Percentiles rank a stretch among this genome's conserved stretches.
Conservation (phyloP, 2,888 invertebrate species). For the Diogma glabrata region DNA sequence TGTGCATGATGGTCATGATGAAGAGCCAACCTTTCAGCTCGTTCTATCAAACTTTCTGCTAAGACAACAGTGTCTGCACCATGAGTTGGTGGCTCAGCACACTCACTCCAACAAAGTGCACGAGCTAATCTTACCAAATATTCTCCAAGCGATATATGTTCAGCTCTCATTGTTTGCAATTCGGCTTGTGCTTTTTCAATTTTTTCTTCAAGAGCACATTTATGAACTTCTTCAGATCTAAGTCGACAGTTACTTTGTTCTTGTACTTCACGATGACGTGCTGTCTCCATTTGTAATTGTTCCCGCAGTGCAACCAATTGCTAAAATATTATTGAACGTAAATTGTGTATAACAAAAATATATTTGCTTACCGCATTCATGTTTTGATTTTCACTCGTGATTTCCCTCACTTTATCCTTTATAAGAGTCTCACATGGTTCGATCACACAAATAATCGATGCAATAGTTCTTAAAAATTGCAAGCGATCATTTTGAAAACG, state of each 20-base stretch:
- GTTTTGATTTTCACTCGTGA: slow-evolving; percentile 65
- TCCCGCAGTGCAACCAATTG: slow-evolving; percentile 66
- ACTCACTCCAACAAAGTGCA: slow-evolving; percentile 48
- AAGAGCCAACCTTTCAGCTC: slow-evolving; percentile 58
- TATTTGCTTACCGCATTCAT: slow-evolving; percentile 50
- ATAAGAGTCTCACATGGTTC: slow-evolving; percentile 69
- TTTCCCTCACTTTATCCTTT: slow-evolving; percentile 66
- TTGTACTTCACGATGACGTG: slow-evolving; percentile 45
- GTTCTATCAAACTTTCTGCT: slow-evolving; percentile 68
- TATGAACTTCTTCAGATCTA: slow-evolving; percentile 52
- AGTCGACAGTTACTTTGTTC: slow-evolving; percentile 52
- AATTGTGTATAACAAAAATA: background rate
- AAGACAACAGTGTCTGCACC: slow-evolving; percentile 34
- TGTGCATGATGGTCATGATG: slow-evolving; percentile 28
- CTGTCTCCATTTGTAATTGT: slow-evolving; percentile 58
- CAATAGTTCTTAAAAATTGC: slow-evolving; percentile 31
- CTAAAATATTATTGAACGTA: slow-evolving; percentile 34
- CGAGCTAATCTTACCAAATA: slow-evolving; percentile 74
- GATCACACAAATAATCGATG: slow-evolving; percentile 46
- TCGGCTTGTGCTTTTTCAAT: slow-evolving; percentile 72
- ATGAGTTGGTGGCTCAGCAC: slow-evolving; percentile 30
- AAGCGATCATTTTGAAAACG: slow-evolving; percentile 34
- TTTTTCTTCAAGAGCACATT: slow-evolving; percentile 57
- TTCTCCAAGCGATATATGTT: slow-evolving; percentile 47
- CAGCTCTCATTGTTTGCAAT: slow-evolving; percentile 46